Percentiles rank a stretch among this genome's conserved stretches.
Evolutionary conservation across 1,140 invertebrate genomes (phyloP).

Genomic region (Aphaenogaster rudis): DNA sequence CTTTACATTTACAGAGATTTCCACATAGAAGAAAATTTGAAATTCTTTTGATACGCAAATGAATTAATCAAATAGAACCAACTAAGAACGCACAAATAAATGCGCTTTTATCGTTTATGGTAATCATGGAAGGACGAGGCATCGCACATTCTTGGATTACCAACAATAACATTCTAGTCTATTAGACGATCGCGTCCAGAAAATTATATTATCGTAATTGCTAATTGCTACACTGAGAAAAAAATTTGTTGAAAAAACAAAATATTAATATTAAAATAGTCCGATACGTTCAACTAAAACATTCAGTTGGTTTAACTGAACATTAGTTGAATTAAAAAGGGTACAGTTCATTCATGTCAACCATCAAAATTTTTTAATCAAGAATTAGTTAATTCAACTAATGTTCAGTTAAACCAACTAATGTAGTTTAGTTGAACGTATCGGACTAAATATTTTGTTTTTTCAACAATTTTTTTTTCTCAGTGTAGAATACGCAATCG

Average conservation of each 20-base stretch:
- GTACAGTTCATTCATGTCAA: too few relatives aligned
- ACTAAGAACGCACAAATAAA: conserved; percentile 39
- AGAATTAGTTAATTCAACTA: too few relatives aligned
- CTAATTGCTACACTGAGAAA: conserved; percentile 66
- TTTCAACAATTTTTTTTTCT: too few relatives aligned
- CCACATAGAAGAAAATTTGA: neutral
- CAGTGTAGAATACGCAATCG: conserved; percentile 44
- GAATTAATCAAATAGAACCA: neutral
- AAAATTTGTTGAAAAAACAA: too few relatives aligned
- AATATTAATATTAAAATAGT: too few relatives aligned
- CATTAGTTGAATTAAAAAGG: too few relatives aligned
- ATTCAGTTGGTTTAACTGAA: too few relatives aligned
- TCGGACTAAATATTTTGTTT: too few relatives aligned
- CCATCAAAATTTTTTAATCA: too few relatives aligned
- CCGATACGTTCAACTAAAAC: too few relatives aligned
- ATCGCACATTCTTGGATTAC: conserved; percentile 54
- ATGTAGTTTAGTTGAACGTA: too few relatives aligned
- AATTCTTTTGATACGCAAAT: neutral
- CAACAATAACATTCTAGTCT: conserved; percentile 72
- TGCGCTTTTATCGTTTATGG: conserved; percentile 37
- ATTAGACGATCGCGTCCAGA: conserved; percentile 69
- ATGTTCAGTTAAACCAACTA: too few relatives aligned
- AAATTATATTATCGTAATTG: conserved; percentile 77
- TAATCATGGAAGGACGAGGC: conserved; percentile 57
- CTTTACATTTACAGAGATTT: neutral